A percentile compares a stretch with the other conserved stretches of the same genome.
Evolutionary conservation across 30 jellyfish, hydroid and myxozoan genomes (phyloP).

Genomic region (Mastigias papua): DNA sequence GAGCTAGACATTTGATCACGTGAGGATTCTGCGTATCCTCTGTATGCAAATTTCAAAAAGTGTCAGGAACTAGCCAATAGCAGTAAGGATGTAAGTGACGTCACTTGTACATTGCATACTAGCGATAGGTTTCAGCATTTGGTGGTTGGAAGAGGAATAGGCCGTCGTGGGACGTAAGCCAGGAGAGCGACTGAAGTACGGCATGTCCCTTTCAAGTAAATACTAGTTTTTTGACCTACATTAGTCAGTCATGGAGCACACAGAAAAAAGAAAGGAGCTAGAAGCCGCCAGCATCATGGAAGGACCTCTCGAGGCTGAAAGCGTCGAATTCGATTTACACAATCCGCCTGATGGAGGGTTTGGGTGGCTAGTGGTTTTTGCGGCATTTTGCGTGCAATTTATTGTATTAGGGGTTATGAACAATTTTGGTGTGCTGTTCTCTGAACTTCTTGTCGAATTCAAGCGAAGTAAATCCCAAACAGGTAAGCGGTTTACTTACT

Average conservation of each 20-base stretch:
- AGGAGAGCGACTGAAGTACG: neutral
- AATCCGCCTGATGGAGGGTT: slow-evolving; percentile 97
- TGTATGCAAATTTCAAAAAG: slow-evolving; percentile 65
- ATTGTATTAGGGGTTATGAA: slow-evolving; percentile 96
- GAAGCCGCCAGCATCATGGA: slow-evolving; percentile 65
- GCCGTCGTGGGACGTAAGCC: slow-evolving; percentile 14
- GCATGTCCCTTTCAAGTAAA: neutral
- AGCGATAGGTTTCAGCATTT: neutral
- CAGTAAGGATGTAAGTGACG: slow-evolving; percentile 30
- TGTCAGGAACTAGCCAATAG: slow-evolving; percentile 48
- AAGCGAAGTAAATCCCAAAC: slow-evolving; percentile 83
- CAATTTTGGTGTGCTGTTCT: slow-evolving; percentile 89
- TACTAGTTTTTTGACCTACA: neutral
- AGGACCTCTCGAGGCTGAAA: slow-evolving; percentile 81
- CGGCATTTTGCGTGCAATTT: slow-evolving; percentile 96
- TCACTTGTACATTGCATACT: slow-evolving; percentile 18
- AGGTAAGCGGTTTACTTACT: slow-evolving; percentile 40
- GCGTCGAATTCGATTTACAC: slow-evolving; percentile 69
- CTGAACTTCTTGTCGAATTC: slow-evolving; percentile 92
- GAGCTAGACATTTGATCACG: slow-evolving; percentile 13
- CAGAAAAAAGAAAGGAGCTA: slow-evolving; percentile 42
- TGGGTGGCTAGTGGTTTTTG: slow-evolving; percentile 95
- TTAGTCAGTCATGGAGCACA: slow-evolving; percentile 34
- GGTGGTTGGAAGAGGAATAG: neutral
- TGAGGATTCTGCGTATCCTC: slow-evolving; percentile 31